A percentile compares a stretch with the other conserved stretches of the same genome.
These are phyloP conservation scores for Balaenoptera acutorostrata DNA, from an alignment of 2,113 vertebrate species.

Conservation along the genomic window DNA sequence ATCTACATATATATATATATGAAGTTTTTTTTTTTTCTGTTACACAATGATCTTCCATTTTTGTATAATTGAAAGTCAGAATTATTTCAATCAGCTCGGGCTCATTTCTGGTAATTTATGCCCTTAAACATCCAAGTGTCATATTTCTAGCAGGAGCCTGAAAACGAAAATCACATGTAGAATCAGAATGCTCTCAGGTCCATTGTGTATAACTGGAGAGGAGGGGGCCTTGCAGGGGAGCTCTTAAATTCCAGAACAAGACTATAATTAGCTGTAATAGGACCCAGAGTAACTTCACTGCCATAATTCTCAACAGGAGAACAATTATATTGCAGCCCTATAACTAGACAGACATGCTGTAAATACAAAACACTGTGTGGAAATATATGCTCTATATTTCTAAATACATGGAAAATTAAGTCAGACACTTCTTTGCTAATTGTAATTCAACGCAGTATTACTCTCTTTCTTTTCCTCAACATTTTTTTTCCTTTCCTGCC, in stretches of 20 bases:
- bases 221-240: conserved; percentile 70
- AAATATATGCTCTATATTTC: conserved; percentile 80
- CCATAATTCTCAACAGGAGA: conserved; percentile 86
- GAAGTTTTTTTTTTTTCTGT: not conserved
- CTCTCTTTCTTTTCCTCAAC: not conserved
- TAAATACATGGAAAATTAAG: conserved; percentile 80
- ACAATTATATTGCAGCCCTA: conserved; percentile 82
- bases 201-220: conserved; percentile 51
- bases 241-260: conserved; percentile 79
- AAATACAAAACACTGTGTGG: conserved; percentile 85
- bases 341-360: conserved; percentile 82
- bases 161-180: not conserved
- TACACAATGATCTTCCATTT: not conserved
- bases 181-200: conserved; percentile 54
- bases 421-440: conserved; percentile 71
- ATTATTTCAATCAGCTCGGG: conserved; percentile 11
- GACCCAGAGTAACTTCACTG: conserved; percentile 82
- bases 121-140: not conserved
- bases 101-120: conserved; percentile 60
- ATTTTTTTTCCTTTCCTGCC: not conserved
- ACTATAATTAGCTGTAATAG: conserved; percentile 85
- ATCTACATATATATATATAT: not conserved
- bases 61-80: conserved; percentile 2
- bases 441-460: conserved; percentile 67
- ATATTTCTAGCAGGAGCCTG: not conserved